Base-by-base conservation (phyloP, 2,797 vertebrate species). In the Zenarchopterus dispar region DNA sequence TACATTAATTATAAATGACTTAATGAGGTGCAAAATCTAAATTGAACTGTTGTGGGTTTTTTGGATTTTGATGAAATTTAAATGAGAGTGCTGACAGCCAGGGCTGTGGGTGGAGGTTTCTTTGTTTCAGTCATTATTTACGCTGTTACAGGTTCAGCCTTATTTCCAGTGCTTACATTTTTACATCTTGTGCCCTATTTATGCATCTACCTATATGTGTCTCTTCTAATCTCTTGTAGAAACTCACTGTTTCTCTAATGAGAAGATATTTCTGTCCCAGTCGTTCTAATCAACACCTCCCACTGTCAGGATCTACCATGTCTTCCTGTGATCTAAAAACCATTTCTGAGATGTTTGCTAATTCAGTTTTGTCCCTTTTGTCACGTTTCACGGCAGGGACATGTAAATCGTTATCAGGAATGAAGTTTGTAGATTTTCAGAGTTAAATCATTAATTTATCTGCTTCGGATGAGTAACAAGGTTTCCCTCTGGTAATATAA, bases 1-100 rank as follows among this genome's bases (percentile, higher is more conserved):
- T 41, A n/a, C 73, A 90, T 91, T 93, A 91, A 92, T 93, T 91
- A 91, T 88, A 77, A 89, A 90, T 85, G 78, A 82, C 84, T 93
- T 91, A 92, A 90, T 90, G 88, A 90, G 85, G 83, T 89, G 79
- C 75, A 78, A 83, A 88, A 88, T 91, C 77, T 84, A 70, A 91
- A 91, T 89, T 57, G 43, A 87, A 86, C 75, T 81, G 78, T 86
- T 90, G 82, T 74, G 77, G 80, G 36, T 85, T 86, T 87, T 84
- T 82, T 85, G 80, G 79, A 75, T 85, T 90, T 73, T 76, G 71
- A 81, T 82, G 75, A 75, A 57, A 80, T 84, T 84, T 67, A 78
- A 85, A 84, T 82, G 43, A 72, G 65, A 33, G 49, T 62, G 70
- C 70, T 77, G 43, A 59, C 71, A 70, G 67, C 28, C 60, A 18